phyloP scores from a whole-genome alignment of 2,113 vertebrate genomes.

The Callocephalon fimbriatum region DNA sequence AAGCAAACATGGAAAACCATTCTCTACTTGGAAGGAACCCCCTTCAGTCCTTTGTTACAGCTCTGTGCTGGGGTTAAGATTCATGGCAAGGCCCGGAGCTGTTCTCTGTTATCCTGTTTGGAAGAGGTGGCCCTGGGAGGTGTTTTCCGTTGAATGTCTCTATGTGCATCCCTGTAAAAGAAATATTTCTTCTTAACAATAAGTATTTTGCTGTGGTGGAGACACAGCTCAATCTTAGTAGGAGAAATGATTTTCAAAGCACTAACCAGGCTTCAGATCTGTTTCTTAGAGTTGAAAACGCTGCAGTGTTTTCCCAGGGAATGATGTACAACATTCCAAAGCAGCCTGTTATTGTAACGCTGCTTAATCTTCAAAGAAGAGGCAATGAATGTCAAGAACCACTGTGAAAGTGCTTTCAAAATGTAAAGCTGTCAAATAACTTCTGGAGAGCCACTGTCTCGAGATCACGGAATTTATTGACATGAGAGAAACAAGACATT shows the following conservation, averaged over 20 bases:
- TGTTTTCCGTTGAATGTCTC: neutral
- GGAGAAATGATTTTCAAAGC: neutral
- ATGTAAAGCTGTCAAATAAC: neutral
- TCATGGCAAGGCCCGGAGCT: neutral
- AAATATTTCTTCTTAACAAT: neutral
- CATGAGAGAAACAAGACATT: neutral
- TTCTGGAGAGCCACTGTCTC: neutral
- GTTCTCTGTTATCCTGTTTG: accelerated
- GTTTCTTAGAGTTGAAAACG: accelerated
- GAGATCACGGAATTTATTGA: neutral
- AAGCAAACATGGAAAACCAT: neutral
- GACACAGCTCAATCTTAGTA: neutral
- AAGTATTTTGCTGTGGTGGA: neutral
- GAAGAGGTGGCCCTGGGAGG: neutral
- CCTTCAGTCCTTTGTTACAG: neutral
- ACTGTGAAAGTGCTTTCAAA: neutral
- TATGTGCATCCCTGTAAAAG: neutral
- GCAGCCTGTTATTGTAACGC: neutral
- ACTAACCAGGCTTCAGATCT: neutral
- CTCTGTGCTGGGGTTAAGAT: neutral
- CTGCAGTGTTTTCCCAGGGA: neutral
- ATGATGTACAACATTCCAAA: neutral
- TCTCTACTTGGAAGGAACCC: neutral
- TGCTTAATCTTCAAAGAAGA: neutral
- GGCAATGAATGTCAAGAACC: neutral